Evolutionary conservation across 2,113 vertebrate genomes (phyloP), one percentile per base, ranked within the genome.

Genomic region (Macaca fascicularis): DNA sequence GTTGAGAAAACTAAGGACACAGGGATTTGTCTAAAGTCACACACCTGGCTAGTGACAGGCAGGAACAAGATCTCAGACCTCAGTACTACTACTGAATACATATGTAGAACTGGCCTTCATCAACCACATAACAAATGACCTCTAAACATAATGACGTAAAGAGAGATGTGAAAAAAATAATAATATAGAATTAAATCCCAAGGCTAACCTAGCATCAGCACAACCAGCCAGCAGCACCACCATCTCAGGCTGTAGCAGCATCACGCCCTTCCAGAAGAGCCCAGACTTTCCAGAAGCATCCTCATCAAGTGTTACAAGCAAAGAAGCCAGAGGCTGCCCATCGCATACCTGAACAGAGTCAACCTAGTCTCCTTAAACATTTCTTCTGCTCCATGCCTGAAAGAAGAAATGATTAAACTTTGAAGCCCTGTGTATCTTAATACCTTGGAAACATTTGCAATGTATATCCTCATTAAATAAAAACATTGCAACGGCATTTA

Each of bases 401-500:
- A 64, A 96, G 79, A 97, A 97, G 59, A 97, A 92, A 83, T 30
- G 38, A 96, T 98, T 97, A 96, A 96, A 97, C 55, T 70, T 38
- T 30, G 85, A 67, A 90, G 72, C 5, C 32, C 0, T 0, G 2
- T 0, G n/a, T 59, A 74, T 87, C 70, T 90, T 90, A 57, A 80
- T 95, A 97, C 59, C 87, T 84, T 69, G 78, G 20, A 97, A 98
- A 96, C 78, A 97, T 92, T 96, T 92, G 45, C 80, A 93, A 40
- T 79, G 87, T 55, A 30, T 22, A 74, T 69, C 19, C 78, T 95
- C 19, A 52, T 95, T 82, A 64, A 0, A 43, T 95, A 82, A 95
- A 95, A 97, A 81, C 1, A 45, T 64, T 83, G 19, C 38, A 32
- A 92, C 93, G 88, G 30, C 12, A 22, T 94, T 81, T n/a, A 25